Percentiles rank a stretch among this genome's conserved stretches.
These are phyloP conservation scores for Notolepis coatsorum DNA, from an alignment of 2,797 vertebrate species.

Conservation along the genomic window DNA sequence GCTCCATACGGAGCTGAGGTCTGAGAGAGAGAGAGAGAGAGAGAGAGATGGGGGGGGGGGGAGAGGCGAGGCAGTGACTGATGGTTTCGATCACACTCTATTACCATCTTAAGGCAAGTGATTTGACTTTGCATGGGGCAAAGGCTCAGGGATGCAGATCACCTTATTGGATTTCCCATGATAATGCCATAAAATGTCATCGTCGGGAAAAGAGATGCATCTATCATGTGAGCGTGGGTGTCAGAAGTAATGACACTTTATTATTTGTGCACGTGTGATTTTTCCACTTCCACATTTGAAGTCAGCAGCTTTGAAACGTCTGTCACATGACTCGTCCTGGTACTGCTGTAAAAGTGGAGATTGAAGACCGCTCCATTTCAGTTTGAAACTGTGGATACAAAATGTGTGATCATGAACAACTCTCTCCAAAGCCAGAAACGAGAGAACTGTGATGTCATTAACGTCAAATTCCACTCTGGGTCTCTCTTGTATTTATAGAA, in stretches of 20 bases:
- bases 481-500: too few species aligned
- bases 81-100: constrained; percentile 78
- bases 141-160: constrained; percentile 68
- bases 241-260: constrained; percentile 76
- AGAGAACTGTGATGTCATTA: too few species aligned
- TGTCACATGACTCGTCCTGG: too few species aligned
- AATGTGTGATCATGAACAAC: too few species aligned
- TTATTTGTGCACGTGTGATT: constrained; percentile 61
- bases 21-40: too few species aligned
- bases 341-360: too few species aligned
- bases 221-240: constrained; percentile 70
- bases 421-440: too few species aligned
- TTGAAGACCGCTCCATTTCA: too few species aligned
- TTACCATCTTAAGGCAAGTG: constrained; percentile 78
- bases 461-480: too few species aligned
- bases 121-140: constrained; percentile 75
- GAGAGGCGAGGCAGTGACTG: constrained; percentile 69
- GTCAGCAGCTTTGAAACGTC: constrained; percentile 31
- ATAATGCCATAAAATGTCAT: constrained; percentile 80
- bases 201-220: constrained; percentile 71
- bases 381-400: too few species aligned
- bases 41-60: constrained; percentile 23
- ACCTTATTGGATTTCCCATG: constrained; percentile 81
- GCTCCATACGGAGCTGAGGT: too few species aligned
- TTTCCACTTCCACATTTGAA: constrained; percentile 54